These are phyloP conservation scores for Leptosomus discolor DNA, from an alignment of 2,113 vertebrate species.

Conservation along the genomic window DNA sequence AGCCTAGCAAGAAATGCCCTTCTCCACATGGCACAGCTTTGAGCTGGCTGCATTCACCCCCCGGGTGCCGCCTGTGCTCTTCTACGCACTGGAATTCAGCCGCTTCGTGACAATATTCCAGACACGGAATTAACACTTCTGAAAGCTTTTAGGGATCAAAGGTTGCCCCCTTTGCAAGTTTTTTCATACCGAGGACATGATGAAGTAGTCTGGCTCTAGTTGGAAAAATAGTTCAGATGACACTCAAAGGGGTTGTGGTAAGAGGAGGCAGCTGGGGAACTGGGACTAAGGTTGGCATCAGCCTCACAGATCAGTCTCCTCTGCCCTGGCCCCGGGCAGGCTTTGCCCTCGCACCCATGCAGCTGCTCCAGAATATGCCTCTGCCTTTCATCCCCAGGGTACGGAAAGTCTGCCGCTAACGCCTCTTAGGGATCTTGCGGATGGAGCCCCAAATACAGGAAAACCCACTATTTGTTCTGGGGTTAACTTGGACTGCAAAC, in stretches of 20 bases:
- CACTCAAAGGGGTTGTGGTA: neutral
- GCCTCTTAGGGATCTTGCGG: neutral
- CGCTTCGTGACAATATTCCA: constrained; percentile 40
- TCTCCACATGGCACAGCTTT: neutral
- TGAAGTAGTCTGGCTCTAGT: constrained; percentile 9
- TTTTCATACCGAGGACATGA: constrained; percentile 15
- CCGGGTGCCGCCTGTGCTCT: neutral
- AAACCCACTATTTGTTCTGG: neutral
- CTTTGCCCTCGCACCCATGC: neutral
- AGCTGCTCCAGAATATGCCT: neutral
- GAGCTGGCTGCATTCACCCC: neutral
- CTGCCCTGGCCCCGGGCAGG: neutral
- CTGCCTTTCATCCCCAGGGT: neutral
- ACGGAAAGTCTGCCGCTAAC: fast-evolving
- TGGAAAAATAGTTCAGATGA: neutral
- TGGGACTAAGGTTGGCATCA: neutral
- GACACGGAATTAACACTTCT: constrained; percentile 48
- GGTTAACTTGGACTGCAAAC: neutral
- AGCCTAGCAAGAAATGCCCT: constrained; percentile 22
- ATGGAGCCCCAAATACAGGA: neutral
- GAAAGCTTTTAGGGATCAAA: constrained; percentile 48
- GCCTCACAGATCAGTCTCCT: neutral
- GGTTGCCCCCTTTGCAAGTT: constrained; percentile 1
- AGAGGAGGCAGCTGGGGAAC: neutral
- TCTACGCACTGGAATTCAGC: neutral